Evolutionary conservation across 2,888 invertebrate species (phyloP).

Genomic region (Thumatha senex): DNA sequence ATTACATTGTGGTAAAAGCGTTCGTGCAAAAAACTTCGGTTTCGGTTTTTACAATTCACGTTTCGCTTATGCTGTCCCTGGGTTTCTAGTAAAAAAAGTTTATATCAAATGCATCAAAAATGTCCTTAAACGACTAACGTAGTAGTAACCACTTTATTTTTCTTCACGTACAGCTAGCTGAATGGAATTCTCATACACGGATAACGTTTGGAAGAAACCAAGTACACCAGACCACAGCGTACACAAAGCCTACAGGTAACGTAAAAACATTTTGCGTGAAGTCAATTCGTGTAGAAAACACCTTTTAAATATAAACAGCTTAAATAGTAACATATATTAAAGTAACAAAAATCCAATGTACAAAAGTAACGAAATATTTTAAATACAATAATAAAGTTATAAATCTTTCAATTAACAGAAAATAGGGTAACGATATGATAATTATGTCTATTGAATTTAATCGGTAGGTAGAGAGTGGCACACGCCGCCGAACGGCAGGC

Average conservation of each 20-base stretch:
- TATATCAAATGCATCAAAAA: slow-evolving; percentile 84
- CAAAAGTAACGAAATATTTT: slow-evolving; percentile 78
- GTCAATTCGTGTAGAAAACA: slow-evolving; percentile 76
- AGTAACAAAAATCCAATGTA: slow-evolving; percentile 80
- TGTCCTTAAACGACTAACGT: slow-evolving; percentile 82
- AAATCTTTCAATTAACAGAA: slow-evolving; percentile 75
- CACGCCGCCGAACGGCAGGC: slow-evolving; percentile 20
- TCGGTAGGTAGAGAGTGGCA: slow-evolving; percentile 37
- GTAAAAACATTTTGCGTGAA: slow-evolving; percentile 70
- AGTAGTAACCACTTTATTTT: slow-evolving; percentile 42
- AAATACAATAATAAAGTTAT: slow-evolving; percentile 73
- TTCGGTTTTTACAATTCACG: slow-evolving; percentile 77
- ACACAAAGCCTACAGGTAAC: slow-evolving; percentile 76
- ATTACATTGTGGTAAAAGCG: slow-evolving; percentile 80
- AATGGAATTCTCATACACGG: slow-evolving; percentile 72
- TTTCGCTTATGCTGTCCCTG: slow-evolving; percentile 63
- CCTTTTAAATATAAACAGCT: slow-evolving; percentile 79
- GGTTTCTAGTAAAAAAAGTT: slow-evolving; percentile 83
- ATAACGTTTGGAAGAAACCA: slow-evolving; percentile 74
- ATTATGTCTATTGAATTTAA: slow-evolving; percentile 46
- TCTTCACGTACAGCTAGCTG: slow-evolving; percentile 72
- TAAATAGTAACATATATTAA: slow-evolving; percentile 79
- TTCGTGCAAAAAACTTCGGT: slow-evolving; percentile 77
- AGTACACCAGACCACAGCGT: slow-evolving; percentile 76
- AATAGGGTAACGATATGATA: slow-evolving; percentile 61